Conservation (phyloP, 2,797 vertebrate species). For the Lutjanus argentimaculatus region DNA sequence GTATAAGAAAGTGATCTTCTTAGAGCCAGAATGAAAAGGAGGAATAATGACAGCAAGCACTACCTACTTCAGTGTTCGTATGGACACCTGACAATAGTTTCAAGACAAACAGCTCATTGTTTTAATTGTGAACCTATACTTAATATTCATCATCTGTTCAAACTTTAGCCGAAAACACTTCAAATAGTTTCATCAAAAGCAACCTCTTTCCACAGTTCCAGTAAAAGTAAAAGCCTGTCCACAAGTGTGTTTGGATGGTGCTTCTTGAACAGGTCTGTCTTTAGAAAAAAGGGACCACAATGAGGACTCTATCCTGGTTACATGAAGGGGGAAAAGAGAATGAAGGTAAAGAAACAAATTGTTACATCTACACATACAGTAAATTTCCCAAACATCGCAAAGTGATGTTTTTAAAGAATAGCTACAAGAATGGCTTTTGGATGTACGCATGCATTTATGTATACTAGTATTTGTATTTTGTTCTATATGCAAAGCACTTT, state of each 20-base stretch:
- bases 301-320: not conserved
- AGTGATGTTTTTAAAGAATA: not conserved
- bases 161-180: not conserved
- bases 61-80: not conserved
- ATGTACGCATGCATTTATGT: no score
- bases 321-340: no score
- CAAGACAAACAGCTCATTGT: not conserved
- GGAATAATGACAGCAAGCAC: not conserved
- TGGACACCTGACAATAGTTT: no score
- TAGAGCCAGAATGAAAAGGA: not conserved
- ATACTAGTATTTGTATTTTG: no score
- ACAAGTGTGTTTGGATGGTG: not conserved
- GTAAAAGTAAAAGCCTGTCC: not conserved
- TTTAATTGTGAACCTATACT: not conserved
- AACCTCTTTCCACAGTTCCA: not conserved
- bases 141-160: no score
- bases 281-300: no score
- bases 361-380: not conserved
- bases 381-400: not conserved
- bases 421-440: no score
- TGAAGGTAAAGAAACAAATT: not conserved
- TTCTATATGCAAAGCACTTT: no score
- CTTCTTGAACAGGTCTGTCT: not conserved
- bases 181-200: not conserved
- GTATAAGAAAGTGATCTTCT: not conserved